Evolutionary conservation across 2,113 vertebrate genomes (phyloP), one percentile per base, ranked within the genome.

Genomic region (Motacilla tschutschensis): DNA sequence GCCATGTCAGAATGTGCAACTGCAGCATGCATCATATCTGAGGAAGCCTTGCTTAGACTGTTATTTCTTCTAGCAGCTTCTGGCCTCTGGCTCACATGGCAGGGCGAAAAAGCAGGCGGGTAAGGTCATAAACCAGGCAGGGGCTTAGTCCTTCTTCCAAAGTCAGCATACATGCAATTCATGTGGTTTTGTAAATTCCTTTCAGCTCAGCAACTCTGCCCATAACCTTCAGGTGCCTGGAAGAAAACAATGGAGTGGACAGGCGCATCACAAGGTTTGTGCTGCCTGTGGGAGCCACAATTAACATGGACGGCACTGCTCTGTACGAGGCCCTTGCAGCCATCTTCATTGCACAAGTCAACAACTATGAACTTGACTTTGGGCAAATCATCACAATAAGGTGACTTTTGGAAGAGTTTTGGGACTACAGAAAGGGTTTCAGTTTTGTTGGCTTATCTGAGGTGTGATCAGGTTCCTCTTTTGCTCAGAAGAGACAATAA

Each of bases 361-460:
- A 99, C 95, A 98, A 98, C 94, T 98, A 99, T n/a, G 98, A 99
- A 38, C 98, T 99, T 17, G 99, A 99, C 96, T 98, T 99, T 69
- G 99, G 99, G 43, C 98, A 99, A 95, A 99, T 99, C 96, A 98
- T 99, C 79, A 99, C 99, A 48, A 99, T 99, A 95, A 99, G 99
- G 99, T 99, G 96, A 92, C 14, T 85, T 66, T 63, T 25, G 31
- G 55, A 77, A 74, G 69, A 43, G 17, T 51, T 63, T 17, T 14
- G 75, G 36, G 44, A 26, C 31, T 89, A 43, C 29, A 43, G 64
- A 40, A 29, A 43, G 24, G 21, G 63, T 17, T 58, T 47, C 43
- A 13, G 7, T 48, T 65, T 79, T 57, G n/a, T 31, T 60, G 43
- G 8, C 24, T 74, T 89, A 26, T 60, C 26, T 81, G 83, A 72